These are phyloP conservation scores for Paralvinella palmiformis DNA, from an alignment of 1,140 invertebrate species.

Conservation along the genomic window DNA sequence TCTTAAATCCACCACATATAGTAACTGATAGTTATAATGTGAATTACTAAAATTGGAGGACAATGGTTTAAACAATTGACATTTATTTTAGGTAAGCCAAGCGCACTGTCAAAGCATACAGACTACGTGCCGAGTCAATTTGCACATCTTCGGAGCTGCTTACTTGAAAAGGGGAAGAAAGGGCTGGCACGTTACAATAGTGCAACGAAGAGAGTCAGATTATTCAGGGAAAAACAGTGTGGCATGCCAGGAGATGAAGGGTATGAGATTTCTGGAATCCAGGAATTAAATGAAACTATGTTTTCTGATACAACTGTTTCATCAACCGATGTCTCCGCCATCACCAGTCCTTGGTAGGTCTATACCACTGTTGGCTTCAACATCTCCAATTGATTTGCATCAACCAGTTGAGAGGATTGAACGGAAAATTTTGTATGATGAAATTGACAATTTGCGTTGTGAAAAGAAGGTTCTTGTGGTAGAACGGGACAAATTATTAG, in stretches of 20 bases:
- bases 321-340: not conserved
- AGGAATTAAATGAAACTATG: not conserved
- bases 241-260: not conserved
- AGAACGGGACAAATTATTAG: not conserved
- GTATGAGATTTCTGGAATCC: not conserved
- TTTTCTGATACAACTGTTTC: not conserved
- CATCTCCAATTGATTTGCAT: not conserved
- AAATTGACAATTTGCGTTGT: not conserved
- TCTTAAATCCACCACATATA: too few species aligned
- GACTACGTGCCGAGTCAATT: conserved; percentile 1
- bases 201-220: not conserved
- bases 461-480: not conserved
- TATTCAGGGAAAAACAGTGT: not conserved
- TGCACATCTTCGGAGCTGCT: not conserved
- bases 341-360: not conserved
- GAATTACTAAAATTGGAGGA: too few species aligned
- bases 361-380: not conserved
- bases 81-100: conserved; percentile 1
- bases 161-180: not conserved
- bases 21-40: too few species aligned
- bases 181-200: not conserved
- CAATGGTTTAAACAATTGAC: too few species aligned
- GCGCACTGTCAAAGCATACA: not conserved
- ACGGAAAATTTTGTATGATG: not conserved
- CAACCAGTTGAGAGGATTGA: not conserved